phyloP scores from a whole-genome alignment of 2,797 vertebrate genomes.

The Falco rusticolus region DNA sequence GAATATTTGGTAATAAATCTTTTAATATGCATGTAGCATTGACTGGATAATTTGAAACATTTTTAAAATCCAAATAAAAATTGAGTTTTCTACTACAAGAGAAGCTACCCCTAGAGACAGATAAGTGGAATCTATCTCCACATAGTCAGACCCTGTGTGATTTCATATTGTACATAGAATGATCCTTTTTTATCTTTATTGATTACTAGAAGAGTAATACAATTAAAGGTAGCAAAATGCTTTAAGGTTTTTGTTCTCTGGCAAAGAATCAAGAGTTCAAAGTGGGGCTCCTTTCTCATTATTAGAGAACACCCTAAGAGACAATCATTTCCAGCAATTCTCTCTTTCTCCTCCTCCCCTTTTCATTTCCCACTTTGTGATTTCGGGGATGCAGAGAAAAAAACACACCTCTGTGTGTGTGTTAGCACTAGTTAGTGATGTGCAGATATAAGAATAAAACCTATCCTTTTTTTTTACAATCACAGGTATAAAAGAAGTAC shows the following conservation, averaged over 20 bases:
- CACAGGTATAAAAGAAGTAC: neutral
- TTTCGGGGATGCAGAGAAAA: neutral
- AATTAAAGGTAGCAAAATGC: slow-evolving; percentile 56
- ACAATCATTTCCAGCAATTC: neutral
- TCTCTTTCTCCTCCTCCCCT: neutral
- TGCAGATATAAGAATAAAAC: neutral
- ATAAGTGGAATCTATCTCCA: slow-evolving; percentile 50
- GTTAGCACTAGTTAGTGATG: neutral
- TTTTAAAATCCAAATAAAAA: slow-evolving; percentile 77
- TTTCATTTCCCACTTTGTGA: slow-evolving; percentile 26
- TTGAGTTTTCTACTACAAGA: slow-evolving; percentile 66
- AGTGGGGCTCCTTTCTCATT: slow-evolving; percentile 1
- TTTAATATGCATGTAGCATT: slow-evolving; percentile 68
- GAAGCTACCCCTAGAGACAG: slow-evolving; percentile 54
- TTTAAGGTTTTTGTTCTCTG: slow-evolving; percentile 38
- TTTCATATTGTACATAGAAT: slow-evolving; percentile 43
- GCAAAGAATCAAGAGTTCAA: slow-evolving; percentile 10
- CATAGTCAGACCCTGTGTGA: slow-evolving; percentile 26
- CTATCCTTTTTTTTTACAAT: neutral
- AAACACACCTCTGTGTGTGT: neutral
- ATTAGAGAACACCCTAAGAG: neutral
- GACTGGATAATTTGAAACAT: slow-evolving; percentile 70
- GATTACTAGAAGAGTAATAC: slow-evolving; percentile 54
- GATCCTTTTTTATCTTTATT: slow-evolving; percentile 68
- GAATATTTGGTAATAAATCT: slow-evolving; percentile 62